These are phyloP conservation scores for Epinotia nisella DNA, from an alignment of 2,888 invertebrate genomes.

Conservation along the genomic window DNA sequence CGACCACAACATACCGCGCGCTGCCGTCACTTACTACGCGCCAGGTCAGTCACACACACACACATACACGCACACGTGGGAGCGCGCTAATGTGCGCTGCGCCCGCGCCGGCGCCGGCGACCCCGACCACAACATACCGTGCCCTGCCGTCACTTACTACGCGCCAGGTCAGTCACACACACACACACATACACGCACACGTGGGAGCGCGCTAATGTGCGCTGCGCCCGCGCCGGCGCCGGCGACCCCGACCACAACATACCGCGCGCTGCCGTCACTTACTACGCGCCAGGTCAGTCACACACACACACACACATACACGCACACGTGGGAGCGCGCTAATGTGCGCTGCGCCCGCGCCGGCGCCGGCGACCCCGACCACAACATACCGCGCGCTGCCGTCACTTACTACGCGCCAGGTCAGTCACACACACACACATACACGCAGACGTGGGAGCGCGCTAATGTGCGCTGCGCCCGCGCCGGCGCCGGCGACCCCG, in stretches of 20 bases:
- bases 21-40: conserved; percentile 88
- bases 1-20: conserved; percentile 57
- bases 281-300: conserved; percentile 92
- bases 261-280: conserved; percentile 64
- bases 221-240: conserved; percentile 72
- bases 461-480: conserved; percentile 72
- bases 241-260: conserved; percentile 72
- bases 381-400: neutral
- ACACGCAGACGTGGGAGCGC: conserved; percentile 70
- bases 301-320: conserved; percentile 16
- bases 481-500: conserved; percentile 78
- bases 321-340: conserved; percentile 76
- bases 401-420: conserved; percentile 93
- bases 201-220: conserved; percentile 75
- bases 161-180: conserved; percentile 88
- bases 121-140: conserved; percentile 61
- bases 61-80: conserved; percentile 61
- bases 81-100: conserved; percentile 73
- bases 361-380: conserved; percentile 79
- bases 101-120: conserved; percentile 77
- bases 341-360: conserved; percentile 71
- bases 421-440: conserved; percentile 54
- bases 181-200: conserved; percentile 41
- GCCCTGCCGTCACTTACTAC: conserved; percentile 86
- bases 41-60: conserved; percentile 86